phyloP scores from a whole-genome alignment of 2,113 vertebrate species.

The Ellobius talpinus region DNA sequence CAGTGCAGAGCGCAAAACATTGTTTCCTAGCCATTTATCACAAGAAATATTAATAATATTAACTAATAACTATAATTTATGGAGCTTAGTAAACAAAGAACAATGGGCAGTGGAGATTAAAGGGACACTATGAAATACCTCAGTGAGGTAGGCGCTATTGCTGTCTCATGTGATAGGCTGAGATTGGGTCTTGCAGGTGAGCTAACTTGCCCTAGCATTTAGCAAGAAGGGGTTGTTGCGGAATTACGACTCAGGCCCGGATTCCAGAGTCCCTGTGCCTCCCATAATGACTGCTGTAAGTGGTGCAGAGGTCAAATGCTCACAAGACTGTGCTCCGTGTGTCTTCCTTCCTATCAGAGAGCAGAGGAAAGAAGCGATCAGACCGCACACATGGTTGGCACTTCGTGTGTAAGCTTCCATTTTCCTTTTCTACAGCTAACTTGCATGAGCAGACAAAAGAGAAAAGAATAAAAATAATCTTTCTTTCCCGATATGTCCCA shows the following conservation, averaged over 20 bases:
- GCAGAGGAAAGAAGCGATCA: not conserved
- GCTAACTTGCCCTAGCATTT: not conserved
- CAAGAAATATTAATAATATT: constrained; percentile 7
- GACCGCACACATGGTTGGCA: not conserved
- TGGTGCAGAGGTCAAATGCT: not conserved
- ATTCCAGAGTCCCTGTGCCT: not conserved
- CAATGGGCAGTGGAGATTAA: not conserved
- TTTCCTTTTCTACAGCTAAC: not conserved
- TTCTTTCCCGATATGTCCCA: not conserved
- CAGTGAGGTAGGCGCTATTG: not conserved
- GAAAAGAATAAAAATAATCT: constrained; percentile 21
- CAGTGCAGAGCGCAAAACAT: not conserved
- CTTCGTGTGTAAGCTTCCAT: not conserved
- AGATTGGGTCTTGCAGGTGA: not conserved
- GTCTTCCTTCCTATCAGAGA: not conserved
- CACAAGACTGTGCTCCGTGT: not conserved
- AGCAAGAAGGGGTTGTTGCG: not conserved
- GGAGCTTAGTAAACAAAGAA: not conserved
- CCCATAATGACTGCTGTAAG: not conserved
- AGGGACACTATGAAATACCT: not conserved
- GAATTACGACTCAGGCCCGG: not conserved
- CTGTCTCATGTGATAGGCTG: not conserved
- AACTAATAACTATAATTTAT: not conserved
- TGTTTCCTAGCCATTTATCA: not conserved
- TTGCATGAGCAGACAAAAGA: not conserved